Conservation (phyloP, 2,888 invertebrate species). For the Tolmerus cingulatus region DNA sequence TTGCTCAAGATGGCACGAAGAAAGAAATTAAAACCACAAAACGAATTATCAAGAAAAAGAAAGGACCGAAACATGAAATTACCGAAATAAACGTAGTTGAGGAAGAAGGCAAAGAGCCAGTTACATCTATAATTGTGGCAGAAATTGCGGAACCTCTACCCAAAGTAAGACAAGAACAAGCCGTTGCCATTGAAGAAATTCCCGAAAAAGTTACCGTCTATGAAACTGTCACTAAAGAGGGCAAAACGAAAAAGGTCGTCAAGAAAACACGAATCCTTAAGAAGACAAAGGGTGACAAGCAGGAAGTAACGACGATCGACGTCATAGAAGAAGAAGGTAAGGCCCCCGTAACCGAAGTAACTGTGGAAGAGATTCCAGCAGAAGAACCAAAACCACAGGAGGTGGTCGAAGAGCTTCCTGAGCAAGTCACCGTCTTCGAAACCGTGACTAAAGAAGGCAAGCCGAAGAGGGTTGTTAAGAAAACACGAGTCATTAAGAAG, state of each 20-base stretch:
- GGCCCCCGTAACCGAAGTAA: conserved; percentile 51
- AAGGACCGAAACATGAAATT: too few relatives aligned
- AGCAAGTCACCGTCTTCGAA: conserved; percentile 55
- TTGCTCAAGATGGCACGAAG: too few relatives aligned
- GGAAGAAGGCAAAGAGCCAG: too few relatives aligned
- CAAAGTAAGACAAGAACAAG: too few relatives aligned
- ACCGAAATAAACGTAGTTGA: too few relatives aligned
- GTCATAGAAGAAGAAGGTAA: conserved; percentile 56
- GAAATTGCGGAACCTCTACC: too few relatives aligned
- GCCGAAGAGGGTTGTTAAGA: conserved; percentile 58
- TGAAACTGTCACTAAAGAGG: conserved; percentile 53
- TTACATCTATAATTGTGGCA: too few relatives aligned
- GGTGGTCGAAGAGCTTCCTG: conserved; percentile 56
- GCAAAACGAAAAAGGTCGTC: conserved; percentile 58
- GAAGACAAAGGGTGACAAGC: conserved; percentile 57
- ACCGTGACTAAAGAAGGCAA: conserved; percentile 56
- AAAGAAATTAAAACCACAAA: too few relatives aligned
- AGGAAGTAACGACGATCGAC: conserved; percentile 61
- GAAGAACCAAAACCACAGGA: conserved; percentile 43
- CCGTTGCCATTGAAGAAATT: conserved; percentile 54
- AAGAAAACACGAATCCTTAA: conserved; percentile 55
- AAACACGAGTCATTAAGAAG: conserved; percentile 54
- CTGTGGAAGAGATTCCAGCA: conserved; percentile 55
- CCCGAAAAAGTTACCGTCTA: conserved; percentile 53
- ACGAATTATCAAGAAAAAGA: too few relatives aligned